Conservation (phyloP, 2,797 vertebrate genomes). For the Rhabdophis nuchalis region DNA sequence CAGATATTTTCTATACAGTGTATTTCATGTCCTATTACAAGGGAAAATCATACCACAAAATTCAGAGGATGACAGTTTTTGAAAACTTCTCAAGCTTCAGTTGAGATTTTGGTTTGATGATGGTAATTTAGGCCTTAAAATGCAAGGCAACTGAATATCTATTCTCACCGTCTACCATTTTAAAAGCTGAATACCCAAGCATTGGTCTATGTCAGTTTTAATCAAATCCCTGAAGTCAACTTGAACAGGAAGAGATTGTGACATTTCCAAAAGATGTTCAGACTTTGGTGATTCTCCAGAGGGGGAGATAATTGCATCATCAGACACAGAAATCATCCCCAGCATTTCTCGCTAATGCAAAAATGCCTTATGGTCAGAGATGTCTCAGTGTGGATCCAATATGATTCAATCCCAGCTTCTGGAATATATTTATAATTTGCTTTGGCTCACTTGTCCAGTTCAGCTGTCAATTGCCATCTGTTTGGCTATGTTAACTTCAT, state of each 20-base stretch:
- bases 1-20: background rate
- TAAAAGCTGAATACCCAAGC: background rate
- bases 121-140: background rate
- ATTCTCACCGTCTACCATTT: background rate
- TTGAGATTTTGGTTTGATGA: background rate
- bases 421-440: conserved; percentile 11
- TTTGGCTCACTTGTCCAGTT: conserved; percentile 17
- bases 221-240: background rate
- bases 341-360: conserved; percentile 1
- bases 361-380: conserved; percentile 19
- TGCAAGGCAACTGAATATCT: background rate
- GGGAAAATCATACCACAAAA: background rate
- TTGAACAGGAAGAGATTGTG: background rate
- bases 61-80: background rate
- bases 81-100: background rate
- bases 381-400: background rate
- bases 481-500: conserved; percentile 22
- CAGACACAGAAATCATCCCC: background rate
- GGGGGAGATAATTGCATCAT: background rate
- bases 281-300: conserved; percentile 3
- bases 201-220: background rate
- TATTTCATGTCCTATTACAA: background rate
- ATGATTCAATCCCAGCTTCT: conserved; percentile 9
- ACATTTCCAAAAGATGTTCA: background rate
- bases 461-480: conserved; percentile 31